These are phyloP conservation scores for Sebastolobus altivelis DNA, from an alignment of 2,797 vertebrate genomes.

Conservation along the genomic window DNA sequence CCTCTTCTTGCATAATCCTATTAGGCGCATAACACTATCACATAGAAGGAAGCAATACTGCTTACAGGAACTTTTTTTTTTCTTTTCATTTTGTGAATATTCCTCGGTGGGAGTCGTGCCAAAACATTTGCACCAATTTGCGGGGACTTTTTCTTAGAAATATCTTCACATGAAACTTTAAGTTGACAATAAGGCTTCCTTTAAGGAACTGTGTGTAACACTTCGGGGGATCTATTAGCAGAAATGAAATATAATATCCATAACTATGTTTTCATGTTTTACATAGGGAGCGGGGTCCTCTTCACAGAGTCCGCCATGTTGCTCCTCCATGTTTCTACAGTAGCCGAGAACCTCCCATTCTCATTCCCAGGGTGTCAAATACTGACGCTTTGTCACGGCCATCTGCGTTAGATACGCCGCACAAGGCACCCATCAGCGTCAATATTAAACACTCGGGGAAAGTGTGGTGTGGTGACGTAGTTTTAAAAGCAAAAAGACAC, in stretches of 20 bases:
- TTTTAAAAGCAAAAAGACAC: too few relatives aligned
- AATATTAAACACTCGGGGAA: too few relatives aligned
- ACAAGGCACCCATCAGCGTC: too few relatives aligned
- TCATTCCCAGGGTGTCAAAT: too few relatives aligned
- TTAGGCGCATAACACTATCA: slow-evolving; percentile 65
- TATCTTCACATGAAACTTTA: neutral
- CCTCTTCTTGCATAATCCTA: slow-evolving; percentile 78
- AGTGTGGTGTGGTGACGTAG: too few relatives aligned
- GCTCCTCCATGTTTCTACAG: neutral
- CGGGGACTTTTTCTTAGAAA: neutral
- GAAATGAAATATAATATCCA: neutral
- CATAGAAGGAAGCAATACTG: slow-evolving; percentile 43
- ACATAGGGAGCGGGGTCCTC: neutral
- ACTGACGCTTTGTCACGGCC: too few relatives aligned
- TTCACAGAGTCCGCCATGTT: neutral
- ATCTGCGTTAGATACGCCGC: too few relatives aligned
- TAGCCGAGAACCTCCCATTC: neutral
- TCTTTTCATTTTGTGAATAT: slow-evolving; percentile 20
- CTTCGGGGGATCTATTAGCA: neutral
- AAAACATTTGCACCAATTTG: slow-evolving; percentile 27
- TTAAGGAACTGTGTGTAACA: neutral
- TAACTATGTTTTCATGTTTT: neutral
- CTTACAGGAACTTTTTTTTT: slow-evolving; percentile 31
- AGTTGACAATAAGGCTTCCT: neutral
- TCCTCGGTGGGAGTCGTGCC: slow-evolving; percentile 20